Base-by-base conservation (phyloP, 2,113 vertebrate genomes). In the Pluvianellus socialis region DNA sequence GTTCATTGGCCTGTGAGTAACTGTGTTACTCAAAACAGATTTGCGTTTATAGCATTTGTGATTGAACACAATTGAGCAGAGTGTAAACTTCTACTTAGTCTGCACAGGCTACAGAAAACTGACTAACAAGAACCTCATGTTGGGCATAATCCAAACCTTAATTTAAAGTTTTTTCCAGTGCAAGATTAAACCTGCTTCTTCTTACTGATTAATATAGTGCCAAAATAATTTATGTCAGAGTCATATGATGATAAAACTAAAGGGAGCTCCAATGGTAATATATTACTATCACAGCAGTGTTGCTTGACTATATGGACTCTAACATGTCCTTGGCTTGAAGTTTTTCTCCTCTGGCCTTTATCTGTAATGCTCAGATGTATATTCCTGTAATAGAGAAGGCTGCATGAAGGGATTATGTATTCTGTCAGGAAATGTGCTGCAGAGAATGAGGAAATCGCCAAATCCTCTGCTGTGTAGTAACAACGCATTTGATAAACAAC, bases 141-240 rank as follows among this genome's bases (percentile, higher is more conserved):
- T 95, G 88, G 58, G 50, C 79, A 19, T 45, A 82, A 76, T 92
- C 93, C 93, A 96, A 85, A 85, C 56, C 66, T 44, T 56, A 87
- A 80, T 80, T 94, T 90, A 77, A 96, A 75, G 10, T 91, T 92
- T 66, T 94, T 97, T 92, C 77, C 73, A 87, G 30, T 85, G 40
- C 56, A 61, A 79, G 56, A 94, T 87, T 91, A 96, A 94, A 91
- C 93, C 56, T 93, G 27, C 45, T 82, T 91, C 86, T 86, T 72
- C 33, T 66, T 75, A 87, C 71, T 85, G 84, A 94, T 91, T 85
- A 89, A 95, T 91, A 79, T 15, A 30, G 62, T 96, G 84, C 87
- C 93, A 91, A 83, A 93, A 94, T 85, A 77, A 95, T 90, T 95
- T 92, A 87, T 87, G 70, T 85, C 68, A 87, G 70, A 82, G 71